Conservation (phyloP, 2,113 vertebrate species). For the Micronycteris hirsuta region DNA sequence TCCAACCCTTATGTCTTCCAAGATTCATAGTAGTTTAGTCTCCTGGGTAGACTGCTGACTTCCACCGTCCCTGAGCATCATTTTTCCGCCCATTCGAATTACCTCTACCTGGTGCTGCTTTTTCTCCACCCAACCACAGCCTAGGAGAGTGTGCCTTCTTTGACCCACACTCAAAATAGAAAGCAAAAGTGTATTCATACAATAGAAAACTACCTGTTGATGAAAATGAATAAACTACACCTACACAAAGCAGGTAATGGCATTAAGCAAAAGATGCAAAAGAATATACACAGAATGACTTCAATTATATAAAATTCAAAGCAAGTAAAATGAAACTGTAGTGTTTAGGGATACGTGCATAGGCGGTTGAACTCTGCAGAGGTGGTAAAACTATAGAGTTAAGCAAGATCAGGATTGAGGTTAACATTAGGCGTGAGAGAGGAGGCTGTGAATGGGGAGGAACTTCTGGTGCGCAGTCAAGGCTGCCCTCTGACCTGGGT, state of each 20-base stretch:
- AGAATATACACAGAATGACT: neutral
- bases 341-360: neutral
- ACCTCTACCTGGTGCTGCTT: neutral
- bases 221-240: neutral
- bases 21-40: neutral
- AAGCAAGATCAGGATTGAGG: neutral
- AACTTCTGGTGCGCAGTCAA: too few species aligned
- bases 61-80: neutral
- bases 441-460: neutral
- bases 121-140: neutral
- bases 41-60: neutral
- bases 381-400: neutral
- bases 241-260: neutral
- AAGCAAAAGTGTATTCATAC: too few species aligned
- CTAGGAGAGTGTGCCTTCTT: neutral
- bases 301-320: neutral
- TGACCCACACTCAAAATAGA: neutral
- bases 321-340: neutral
- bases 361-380: neutral
- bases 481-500: neutral
- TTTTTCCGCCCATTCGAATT: neutral
- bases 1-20: neutral
- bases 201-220: neutral
- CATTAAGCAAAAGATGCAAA: neutral
- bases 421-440: neutral